Conservation (phyloP, 2,888 invertebrate species). For the Plusia festucae region DNA sequence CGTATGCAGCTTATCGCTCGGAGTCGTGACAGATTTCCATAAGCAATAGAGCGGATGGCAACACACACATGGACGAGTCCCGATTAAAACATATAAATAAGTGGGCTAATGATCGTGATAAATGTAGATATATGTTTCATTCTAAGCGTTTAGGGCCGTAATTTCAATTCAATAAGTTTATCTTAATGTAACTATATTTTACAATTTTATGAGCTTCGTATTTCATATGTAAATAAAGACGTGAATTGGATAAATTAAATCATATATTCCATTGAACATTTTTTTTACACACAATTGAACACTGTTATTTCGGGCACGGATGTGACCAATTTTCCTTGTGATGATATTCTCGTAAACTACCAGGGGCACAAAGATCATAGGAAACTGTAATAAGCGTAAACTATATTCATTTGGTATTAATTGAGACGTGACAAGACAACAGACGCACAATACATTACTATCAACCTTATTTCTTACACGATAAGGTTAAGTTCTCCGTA, state of each 20-base stretch:
- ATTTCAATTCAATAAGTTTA: constrained; percentile 49
- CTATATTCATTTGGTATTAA: constrained; percentile 75
- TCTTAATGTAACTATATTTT: constrained; percentile 21
- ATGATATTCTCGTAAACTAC: constrained; percentile 37
- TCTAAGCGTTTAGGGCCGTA: constrained; percentile 37
- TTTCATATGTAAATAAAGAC: constrained; percentile 38
- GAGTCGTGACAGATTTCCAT: constrained; percentile 58
- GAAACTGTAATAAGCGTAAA: constrained; percentile 63
- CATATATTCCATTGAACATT: constrained; percentile 17
- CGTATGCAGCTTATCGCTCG: constrained; percentile 41
- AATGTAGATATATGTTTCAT: constrained; percentile 48
- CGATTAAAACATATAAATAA: constrained; percentile 41
- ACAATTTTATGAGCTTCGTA: constrained; percentile 23
- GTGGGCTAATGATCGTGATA: constrained; percentile 55
- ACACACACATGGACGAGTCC: constrained; percentile 29
- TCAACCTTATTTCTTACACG: constrained; percentile 51
- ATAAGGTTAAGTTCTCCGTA: constrained; percentile 62
- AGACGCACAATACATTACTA: constrained; percentile 47
- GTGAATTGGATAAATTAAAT: constrained; percentile 27
- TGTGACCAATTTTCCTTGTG: constrained; percentile 51
- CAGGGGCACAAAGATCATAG: constrained; percentile 62
- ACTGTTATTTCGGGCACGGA: constrained; percentile 36
- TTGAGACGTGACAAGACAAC: constrained; percentile 75
- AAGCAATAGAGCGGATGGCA: constrained; percentile 34
- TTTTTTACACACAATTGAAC: constrained; percentile 50